Evolutionary conservation across 2,797 vertebrate species (phyloP), one percentile per base, ranked within the genome.

Genomic region (Pitangus sulphuratus): DNA sequence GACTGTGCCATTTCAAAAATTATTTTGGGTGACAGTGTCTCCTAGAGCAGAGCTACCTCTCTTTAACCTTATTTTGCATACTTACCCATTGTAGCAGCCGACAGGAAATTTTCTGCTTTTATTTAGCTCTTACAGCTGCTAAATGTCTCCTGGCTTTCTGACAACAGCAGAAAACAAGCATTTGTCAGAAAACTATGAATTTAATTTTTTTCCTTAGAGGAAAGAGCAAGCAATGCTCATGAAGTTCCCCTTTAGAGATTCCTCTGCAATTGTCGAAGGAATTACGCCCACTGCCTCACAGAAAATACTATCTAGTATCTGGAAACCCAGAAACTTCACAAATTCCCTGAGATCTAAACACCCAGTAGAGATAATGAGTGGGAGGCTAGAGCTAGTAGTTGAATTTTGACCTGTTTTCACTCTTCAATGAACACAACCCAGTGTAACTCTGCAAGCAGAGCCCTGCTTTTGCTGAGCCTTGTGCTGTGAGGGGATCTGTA

Each of bases 361-460:
- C 28, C 48, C 75, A 79, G 37, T 28, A 54, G 68, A 94, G 89
- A 91, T 85, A 89, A 83, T 71, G 89, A 93, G 75, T 83, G 92
- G 90, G 92, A 96, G 93, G 75, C 35, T 82, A 85, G 64, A 83
- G 60, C n/a, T 54, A 51, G 60, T 60, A 74, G 84, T 54, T 93
- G 92, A 90, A 93, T 95, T 96, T 96, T 89, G 93, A 96, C 95
- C 87, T 95, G 85, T 90, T 94, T 95, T 91, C 56, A 80, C 74
- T 95, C 83, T 93, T 87, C 80, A 47, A 3, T 87, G 93, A 92
- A 20, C 81, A 87, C 68, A 94, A 66, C 44, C 40, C 33, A 53
- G 39, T 76, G 79, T 12, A 35, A 81, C 12, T 76, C 39, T 28
- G 35, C 26, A 61, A 61, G 61, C 12, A 54, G 64, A 85, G n/a